A percentile compares a stretch with the other conserved stretches of the same genome.
Evolutionary conservation across 2,113 vertebrate genomes (phyloP).

Genomic region (Mixornis gularis): DNA sequence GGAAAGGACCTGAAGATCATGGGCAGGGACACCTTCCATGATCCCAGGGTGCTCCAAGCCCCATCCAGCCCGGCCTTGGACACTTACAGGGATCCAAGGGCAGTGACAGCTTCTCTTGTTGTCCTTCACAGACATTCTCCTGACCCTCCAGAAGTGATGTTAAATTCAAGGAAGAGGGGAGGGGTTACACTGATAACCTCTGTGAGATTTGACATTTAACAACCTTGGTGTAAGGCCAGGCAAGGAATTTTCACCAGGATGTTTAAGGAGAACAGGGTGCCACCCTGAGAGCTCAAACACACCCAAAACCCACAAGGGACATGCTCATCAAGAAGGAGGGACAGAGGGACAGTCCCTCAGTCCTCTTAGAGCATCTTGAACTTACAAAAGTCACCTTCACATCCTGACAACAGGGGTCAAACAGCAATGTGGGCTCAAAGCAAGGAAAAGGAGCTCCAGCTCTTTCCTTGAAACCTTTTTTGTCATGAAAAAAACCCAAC

Average conservation of each 20-base stretch:
- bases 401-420: not conserved
- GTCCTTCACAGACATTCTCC: not conserved
- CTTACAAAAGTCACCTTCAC: not conserved
- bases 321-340: not conserved
- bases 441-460: not conserved
- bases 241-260: not conserved
- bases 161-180: not conserved
- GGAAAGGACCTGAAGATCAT: not conserved
- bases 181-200: fast-evolving
- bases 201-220: not conserved
- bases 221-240: fast-evolving
- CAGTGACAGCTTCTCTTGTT: not conserved
- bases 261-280: not conserved
- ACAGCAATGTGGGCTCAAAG: not conserved
- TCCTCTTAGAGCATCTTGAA: not conserved
- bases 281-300: not conserved
- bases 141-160: not conserved
- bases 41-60: not conserved
- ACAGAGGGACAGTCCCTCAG: not conserved
- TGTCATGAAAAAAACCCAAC: not conserved
- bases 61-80: fast-evolving
- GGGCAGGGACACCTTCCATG: not conserved
- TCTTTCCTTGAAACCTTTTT: not conserved
- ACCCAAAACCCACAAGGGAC: not conserved
- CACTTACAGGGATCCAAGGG: not conserved